Conservation (phyloP, 2,888 invertebrate genomes). For the Microctonus aethiopoides region DNA sequence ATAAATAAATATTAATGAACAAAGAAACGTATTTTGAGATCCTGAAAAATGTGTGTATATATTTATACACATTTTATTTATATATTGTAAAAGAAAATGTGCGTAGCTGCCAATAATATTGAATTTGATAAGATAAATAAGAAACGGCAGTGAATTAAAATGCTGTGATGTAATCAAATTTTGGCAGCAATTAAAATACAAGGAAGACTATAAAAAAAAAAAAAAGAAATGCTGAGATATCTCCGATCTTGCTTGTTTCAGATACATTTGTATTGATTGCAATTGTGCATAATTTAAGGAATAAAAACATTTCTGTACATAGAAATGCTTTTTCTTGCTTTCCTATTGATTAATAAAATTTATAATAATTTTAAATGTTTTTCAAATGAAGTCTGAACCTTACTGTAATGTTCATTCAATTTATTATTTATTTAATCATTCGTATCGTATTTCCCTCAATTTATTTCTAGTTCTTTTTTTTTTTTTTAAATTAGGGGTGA, state of each 20-base stretch:
- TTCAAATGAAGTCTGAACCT: too few species aligned
- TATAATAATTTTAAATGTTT: too few species aligned
- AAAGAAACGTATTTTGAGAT: constrained; percentile 34
- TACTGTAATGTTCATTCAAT: too few species aligned
- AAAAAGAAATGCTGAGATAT: constrained; percentile 65
- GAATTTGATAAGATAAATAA: constrained; percentile 31
- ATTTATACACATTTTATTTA: too few species aligned
- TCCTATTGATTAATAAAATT: not conserved
- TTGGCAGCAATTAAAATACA: constrained; percentile 56
- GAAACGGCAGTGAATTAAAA: constrained; percentile 38
- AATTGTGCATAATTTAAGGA: constrained; percentile 69
- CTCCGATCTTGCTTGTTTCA: constrained; percentile 69
- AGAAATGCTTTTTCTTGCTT: constrained; percentile 41
- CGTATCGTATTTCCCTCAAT: too few species aligned
- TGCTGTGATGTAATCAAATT: constrained; percentile 60
- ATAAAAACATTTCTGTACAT: constrained; percentile 69
- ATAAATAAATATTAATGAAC: constrained; percentile 51
- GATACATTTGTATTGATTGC: constrained; percentile 69
- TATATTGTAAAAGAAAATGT: constrained; percentile 19
- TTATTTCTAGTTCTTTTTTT: too few species aligned
- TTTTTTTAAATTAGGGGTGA: too few species aligned
- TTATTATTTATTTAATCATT: too few species aligned
- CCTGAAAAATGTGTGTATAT: constrained; percentile 14
- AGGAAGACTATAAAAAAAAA: constrained; percentile 19
- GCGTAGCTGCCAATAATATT: constrained; percentile 46